Base-by-base conservation (phyloP, 2,888 invertebrate species). In the Lasius fuliginosus region DNA sequence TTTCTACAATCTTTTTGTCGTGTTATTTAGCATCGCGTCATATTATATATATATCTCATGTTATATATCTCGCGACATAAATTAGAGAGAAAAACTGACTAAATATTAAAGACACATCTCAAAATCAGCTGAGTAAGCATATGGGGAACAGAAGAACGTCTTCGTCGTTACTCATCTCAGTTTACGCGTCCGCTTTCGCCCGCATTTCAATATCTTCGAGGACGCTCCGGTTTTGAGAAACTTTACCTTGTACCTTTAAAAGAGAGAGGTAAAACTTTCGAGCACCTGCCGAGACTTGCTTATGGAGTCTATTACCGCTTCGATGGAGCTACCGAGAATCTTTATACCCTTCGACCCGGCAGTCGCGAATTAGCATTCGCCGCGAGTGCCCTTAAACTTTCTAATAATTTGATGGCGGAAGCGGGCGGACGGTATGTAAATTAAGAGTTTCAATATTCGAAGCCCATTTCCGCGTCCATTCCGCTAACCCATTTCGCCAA, bases 221-320 rank as follows among this genome's bases (percentile, higher is more conserved):
- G 83, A 77, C 60, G 83, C 85, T 84, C 65, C 46, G 83, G 68
- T 86, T 86, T 89, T 77, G 85, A 86, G 83, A 81, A 87, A 89
- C 89, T 89, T 89, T 89, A 71, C 75, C 77, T 83, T 81, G 75
- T 82, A 83, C 53, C 87, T 89, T 85, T 86, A 84, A 36, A 56
- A 82, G 83, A 82, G 86, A 60, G 82, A 84, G 83, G 81, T 85
- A 89, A 89, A 89, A 86, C 89, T 88, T 89, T 89, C 64, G 62
- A 87, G 86, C 76, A 88, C 89, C 84, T 84, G 86, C 82, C 79
- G 82, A 83, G 89, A 86, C 89, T 87, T 83, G 89, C 89, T 89
- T 86, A 87, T 85, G 77, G 87, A 89, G 89, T 89, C 88, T 89
- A 89, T 89, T 89, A 87, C 89, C 65, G 89, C 81, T 85, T 86